Percentiles rank a stretch among this genome's conserved stretches.
Evolutionary conservation across 2,888 invertebrate species (phyloP).

Genomic region (Troides helena): DNA sequence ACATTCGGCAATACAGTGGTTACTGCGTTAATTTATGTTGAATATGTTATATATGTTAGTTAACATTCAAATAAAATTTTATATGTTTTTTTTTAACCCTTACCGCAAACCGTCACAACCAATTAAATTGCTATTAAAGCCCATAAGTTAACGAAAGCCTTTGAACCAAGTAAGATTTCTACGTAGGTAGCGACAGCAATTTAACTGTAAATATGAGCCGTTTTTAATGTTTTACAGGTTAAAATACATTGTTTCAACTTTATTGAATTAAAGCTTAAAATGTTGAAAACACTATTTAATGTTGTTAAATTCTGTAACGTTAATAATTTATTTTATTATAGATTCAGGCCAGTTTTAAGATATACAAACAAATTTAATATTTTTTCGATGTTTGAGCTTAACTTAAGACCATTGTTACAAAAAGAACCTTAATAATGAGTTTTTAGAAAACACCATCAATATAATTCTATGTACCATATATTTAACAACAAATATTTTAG

Average conservation of each 20-base stretch:
- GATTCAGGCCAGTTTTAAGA: neutral
- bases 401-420: no score
- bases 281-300: neutral
- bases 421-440: no score
- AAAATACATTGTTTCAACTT: neutral
- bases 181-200: conserved; percentile 14
- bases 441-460: no score
- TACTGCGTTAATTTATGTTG: no score
- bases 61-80: no score
- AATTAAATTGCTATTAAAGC: conserved; percentile 24
- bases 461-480: no score
- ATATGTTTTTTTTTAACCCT: neutral
- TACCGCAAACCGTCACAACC: conserved; percentile 14
- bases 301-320: neutral
- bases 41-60: no score
- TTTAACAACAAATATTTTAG: no score
- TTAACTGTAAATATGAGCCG: neutral
- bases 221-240: no score
- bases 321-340: neutral
- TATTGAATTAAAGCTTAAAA: neutral
- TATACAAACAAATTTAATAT: no score
- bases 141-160: conserved; percentile 20
- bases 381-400: no score
- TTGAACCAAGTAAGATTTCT: conserved; percentile 17
- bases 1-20: no score